These are phyloP conservation scores for Beris chalybata DNA, from an alignment of 2,888 invertebrate genomes.

Conservation along the genomic window DNA sequence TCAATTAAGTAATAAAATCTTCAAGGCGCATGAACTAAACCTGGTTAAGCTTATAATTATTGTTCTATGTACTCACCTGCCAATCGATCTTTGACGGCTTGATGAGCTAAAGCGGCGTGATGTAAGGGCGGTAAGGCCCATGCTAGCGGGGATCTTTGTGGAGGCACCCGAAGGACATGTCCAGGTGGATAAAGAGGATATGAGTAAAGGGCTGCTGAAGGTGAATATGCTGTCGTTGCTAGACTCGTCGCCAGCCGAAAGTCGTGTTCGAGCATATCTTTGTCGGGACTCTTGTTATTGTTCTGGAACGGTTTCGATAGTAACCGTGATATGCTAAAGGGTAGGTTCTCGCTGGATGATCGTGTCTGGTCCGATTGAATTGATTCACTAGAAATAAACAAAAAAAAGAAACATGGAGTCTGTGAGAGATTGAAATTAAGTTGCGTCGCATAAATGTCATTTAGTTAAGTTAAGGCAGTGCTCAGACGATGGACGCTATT, in stretches of 20 bases:
- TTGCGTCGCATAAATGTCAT: slow-evolving; percentile 29
- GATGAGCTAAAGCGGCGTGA: slow-evolving; percentile 74
- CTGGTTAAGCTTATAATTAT: slow-evolving; percentile 5
- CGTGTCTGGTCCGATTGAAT: slow-evolving; percentile 58
- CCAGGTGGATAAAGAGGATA: slow-evolving; percentile 61
- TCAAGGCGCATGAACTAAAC: not conserved
- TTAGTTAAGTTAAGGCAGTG: slow-evolving; percentile 32
- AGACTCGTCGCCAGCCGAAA: slow-evolving; percentile 54
- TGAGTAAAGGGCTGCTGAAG: slow-evolving; percentile 53
- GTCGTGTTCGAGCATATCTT: slow-evolving; percentile 54
- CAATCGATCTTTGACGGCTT: slow-evolving; percentile 80
- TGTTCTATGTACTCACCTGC: slow-evolving; percentile 65
- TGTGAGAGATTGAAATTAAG: slow-evolving; percentile 29
- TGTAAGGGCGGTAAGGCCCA: slow-evolving; percentile 59
- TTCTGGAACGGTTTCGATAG: slow-evolving; percentile 76
- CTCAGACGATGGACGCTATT: slow-evolving; percentile 12
- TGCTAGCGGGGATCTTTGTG: slow-evolving; percentile 62
- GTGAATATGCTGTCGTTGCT: slow-evolving; percentile 53
- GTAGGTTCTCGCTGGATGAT: slow-evolving; percentile 60
- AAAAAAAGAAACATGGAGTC: slow-evolving; percentile 18
- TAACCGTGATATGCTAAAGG: slow-evolving; percentile 81
- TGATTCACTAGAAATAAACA: slow-evolving; percentile 53
- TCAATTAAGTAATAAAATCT: slow-evolving; percentile 5
- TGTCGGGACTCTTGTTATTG: slow-evolving; percentile 52
- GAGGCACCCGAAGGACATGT: slow-evolving; percentile 80